phyloP scores from a whole-genome alignment of 2,888 invertebrate species.

The Drosophila mercatorum region DNA sequence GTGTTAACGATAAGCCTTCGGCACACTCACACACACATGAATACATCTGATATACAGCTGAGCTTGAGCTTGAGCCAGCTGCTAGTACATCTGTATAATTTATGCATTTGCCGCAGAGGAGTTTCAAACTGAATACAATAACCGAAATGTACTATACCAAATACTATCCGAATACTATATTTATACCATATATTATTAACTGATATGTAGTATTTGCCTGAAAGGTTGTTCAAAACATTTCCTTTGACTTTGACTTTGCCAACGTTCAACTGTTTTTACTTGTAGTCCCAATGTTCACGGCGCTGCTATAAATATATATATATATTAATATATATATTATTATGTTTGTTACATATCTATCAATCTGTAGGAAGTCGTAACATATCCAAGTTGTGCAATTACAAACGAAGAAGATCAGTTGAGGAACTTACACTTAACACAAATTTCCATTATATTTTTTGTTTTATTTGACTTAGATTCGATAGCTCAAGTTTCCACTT shows the following conservation, averaged over 20 bases:
- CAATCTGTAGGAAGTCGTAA: slow-evolving; percentile 46
- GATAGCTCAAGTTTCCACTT: neutral
- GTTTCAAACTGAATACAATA: slow-evolving; percentile 72
- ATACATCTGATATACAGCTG: slow-evolving; percentile 2
- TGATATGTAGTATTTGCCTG: slow-evolving; percentile 36
- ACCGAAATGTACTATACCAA: slow-evolving; percentile 31
- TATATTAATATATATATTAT: slow-evolving; percentile 8
- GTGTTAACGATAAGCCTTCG: slow-evolving; percentile 18
- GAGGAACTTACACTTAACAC: neutral
- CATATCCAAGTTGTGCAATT: slow-evolving; percentile 51
- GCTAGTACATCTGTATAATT: slow-evolving; percentile 50
- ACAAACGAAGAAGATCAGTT: slow-evolving; percentile 8
- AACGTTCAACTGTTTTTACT: slow-evolving; percentile 29
- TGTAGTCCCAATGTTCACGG: slow-evolving; percentile 15
- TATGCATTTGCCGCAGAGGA: slow-evolving; percentile 58
- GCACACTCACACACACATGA: neutral
- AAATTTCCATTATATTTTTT: neutral
- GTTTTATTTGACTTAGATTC: neutral
- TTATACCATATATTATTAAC: slow-evolving; percentile 28
- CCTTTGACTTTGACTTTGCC: slow-evolving; percentile 32
- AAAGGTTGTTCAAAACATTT: slow-evolving; percentile 38
- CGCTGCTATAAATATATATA: slow-evolving; percentile 18
- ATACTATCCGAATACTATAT: slow-evolving; percentile 36
- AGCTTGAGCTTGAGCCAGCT: neutral
- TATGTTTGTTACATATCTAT: slow-evolving; percentile 34